Base-by-base conservation (phyloP, 2,888 invertebrate genomes). In the Tachina fera region DNA sequence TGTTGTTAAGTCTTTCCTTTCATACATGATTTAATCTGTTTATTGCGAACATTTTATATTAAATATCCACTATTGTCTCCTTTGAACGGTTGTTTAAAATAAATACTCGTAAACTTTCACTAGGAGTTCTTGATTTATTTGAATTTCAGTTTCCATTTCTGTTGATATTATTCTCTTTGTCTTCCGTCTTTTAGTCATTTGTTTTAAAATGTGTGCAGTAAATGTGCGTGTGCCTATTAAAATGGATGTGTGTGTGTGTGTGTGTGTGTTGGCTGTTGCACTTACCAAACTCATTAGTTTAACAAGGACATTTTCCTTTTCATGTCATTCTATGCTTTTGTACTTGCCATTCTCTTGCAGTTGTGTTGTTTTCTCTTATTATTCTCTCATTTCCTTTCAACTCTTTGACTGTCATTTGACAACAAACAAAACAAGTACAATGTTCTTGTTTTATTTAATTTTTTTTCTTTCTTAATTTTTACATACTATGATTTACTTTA, bases 231-330 rank as follows among this genome's bases (percentile, higher is more conserved):
- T 31, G 31, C 6, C 0, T 31, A 1, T 31, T 4, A 31, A 31
- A 0, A 31, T 31, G 31, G 2, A 4, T 31, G 31, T 47, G 45
- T 31, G 19, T 43, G 11, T 65, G 58, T 60, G 19, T 41, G 16
- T 43, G 19, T 72, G 16, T 85, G 19, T 68, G 47, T 76, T 41
- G 72, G 19, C 53, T 71, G 22, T 83, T 71, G 75, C 51, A 75
- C 83, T 83, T 83, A 83, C 83, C 67, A 85, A 83, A 83, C 86
- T 86, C 86, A 86, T 86, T 86, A 86, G 83, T 86, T 83, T 80
- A 75, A 86, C 76, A 83, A 83, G 86, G 83, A 86, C 86, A 68
- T 76, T 83, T 76, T 83, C 79, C 83, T 80, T 83, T 86, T 86
- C 71, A 86, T 83, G 75, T 72, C 83, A 83, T 51, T 80, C 72